Evolutionary conservation across 2,888 invertebrate genomes (phyloP).

Genomic region (Drosophila percnosoma): DNA sequence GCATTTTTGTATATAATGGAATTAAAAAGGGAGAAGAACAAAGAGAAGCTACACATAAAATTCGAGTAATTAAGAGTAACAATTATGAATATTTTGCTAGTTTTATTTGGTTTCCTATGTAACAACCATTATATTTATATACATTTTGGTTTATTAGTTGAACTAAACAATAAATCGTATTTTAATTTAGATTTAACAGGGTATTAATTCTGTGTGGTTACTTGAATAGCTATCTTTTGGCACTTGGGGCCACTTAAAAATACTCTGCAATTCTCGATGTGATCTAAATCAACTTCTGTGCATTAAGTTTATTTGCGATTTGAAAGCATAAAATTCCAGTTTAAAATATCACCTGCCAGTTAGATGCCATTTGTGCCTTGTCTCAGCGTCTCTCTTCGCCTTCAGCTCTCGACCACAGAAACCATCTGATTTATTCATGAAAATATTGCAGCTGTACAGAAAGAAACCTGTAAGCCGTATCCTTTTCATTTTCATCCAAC

Average conservation of each 20-base stretch:
- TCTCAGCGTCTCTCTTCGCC: conserved; percentile 49
- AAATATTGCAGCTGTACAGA: conserved; percentile 69
- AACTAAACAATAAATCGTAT: neutral
- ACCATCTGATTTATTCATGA: conserved; percentile 79
- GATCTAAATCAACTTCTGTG: conserved; percentile 3
- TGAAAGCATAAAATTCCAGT: conserved; percentile 13
- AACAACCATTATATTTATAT: neutral
- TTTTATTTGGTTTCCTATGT: neutral
- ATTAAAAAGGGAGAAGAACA: neutral
- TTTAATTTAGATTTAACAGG: neutral
- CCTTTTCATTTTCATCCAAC: conserved; percentile 75
- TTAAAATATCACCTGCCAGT: conserved; percentile 57
- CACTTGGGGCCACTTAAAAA: neutral
- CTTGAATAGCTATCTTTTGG: neutral
- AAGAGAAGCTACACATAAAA: neutral
- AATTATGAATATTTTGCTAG: neutral
- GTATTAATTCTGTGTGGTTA: neutral
- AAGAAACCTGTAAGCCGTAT: conserved; percentile 68
- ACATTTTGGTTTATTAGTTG: neutral
- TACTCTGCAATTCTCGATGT: neutral
- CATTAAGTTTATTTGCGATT: conserved; percentile 11
- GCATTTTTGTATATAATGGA: neutral
- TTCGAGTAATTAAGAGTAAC: neutral
- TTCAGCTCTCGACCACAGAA: conserved; percentile 66
- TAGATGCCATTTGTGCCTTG: conserved; percentile 40